Percentiles rank a stretch among this genome's conserved stretches.
Conservation (phyloP, 2,888 invertebrate species). For the Liposcelis brunnea region DNA sequence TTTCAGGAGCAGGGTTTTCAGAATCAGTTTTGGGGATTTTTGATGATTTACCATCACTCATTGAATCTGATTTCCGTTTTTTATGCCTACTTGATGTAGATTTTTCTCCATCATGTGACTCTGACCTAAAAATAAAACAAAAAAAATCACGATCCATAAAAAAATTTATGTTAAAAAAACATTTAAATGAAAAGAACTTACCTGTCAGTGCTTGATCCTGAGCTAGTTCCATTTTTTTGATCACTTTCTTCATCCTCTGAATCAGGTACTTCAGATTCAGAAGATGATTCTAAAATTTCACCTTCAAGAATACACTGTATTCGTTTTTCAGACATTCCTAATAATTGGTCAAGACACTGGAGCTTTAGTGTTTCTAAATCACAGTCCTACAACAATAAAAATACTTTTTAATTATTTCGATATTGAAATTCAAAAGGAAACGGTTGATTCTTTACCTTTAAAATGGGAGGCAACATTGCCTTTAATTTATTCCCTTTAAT, state of each 20-base stretch:
- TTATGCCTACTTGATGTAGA: too few species aligned
- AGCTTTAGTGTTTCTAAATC: conserved; percentile 18
- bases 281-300: conserved; percentile 5
- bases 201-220: too few species aligned
- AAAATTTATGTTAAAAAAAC: too few species aligned
- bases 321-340: conserved; percentile 16
- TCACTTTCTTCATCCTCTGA: too few species aligned
- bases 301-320: conserved; percentile 15
- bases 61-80: background rate
- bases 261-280: conserved; percentile 1
- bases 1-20: conserved; percentile 18
- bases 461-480: conserved; percentile 10
- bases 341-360: conserved; percentile 19
- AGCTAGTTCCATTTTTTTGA: too few species aligned
- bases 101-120: too few species aligned
- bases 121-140: too few species aligned
- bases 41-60: background rate
- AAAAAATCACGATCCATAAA: too few species aligned
- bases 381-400: conserved; percentile 11
- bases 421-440: too few species aligned
- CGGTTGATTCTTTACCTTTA: too few species aligned
- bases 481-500: conserved; percentile 14
- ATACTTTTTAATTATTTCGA: too few species aligned
- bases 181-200: too few species aligned
- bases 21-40: conserved; percentile 4